phyloP scores from a whole-genome alignment of 2,113 vertebrate species.

The Monarcha castaneiventris region DNA sequence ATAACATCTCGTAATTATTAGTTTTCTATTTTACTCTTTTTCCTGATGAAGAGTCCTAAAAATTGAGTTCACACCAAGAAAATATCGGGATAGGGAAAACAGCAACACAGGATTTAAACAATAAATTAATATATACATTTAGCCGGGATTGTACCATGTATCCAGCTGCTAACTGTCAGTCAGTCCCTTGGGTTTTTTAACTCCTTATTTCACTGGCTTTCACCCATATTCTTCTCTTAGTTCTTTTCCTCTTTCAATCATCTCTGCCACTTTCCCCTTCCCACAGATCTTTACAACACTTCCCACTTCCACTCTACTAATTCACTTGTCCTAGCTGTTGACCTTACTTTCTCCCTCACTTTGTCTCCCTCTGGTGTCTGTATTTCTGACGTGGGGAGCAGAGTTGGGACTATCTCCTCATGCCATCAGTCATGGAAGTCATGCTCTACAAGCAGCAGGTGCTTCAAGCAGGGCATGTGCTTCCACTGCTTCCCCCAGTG shows the following conservation, averaged over 20 bases:
- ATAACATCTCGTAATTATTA: background rate
- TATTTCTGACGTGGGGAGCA: background rate
- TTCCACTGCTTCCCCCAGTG: background rate
- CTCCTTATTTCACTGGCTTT: background rate
- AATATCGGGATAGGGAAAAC: background rate
- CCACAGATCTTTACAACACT: background rate
- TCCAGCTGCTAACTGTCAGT: background rate
- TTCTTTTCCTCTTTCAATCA: background rate
- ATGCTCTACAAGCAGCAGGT: background rate
- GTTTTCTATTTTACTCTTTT: background rate
- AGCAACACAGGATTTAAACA: background rate
- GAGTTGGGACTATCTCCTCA: background rate
- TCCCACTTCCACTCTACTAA: background rate
- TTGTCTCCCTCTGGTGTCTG: background rate
- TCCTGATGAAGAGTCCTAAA: background rate
- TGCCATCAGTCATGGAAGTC: background rate
- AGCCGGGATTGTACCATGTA: background rate
- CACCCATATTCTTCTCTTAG: background rate
- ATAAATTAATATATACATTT: background rate
- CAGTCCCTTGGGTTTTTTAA: background rate
- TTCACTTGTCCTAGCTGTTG: background rate
- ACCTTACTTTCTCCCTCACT: background rate
- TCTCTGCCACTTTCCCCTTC: background rate
- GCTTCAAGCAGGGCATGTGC: background rate
- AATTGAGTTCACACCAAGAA: background rate